Conservation (phyloP, 2,797 vertebrate species). For the Alectoris magna region DNA sequence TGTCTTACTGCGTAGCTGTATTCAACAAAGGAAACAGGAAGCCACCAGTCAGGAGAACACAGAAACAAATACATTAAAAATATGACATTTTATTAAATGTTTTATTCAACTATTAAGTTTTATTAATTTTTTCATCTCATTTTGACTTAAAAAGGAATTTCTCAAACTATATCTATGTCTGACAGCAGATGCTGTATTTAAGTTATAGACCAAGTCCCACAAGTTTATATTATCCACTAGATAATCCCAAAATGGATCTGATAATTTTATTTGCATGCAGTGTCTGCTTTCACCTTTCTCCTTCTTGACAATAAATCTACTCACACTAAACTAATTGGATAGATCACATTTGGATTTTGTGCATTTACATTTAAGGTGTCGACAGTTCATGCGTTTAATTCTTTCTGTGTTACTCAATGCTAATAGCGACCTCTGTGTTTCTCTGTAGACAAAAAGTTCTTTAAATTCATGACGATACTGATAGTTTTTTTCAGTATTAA, state of each 20-base stretch:
- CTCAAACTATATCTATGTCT: not conserved
- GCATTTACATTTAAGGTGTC: not conserved
- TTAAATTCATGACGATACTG: not conserved
- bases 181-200: slow-evolving; percentile 36
- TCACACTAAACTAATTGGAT: not conserved
- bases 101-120: not conserved
- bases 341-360: not conserved
- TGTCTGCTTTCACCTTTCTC: slow-evolving; percentile 26
- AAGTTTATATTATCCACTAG: slow-evolving; percentile 12
- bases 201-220: not conserved
- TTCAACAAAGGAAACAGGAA: slow-evolving; percentile 54
- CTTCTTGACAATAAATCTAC: slow-evolving; percentile 13
- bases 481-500: not conserved
- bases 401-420: not conserved
- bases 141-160: slow-evolving; percentile 54
- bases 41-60: not conserved
- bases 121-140: not conserved
- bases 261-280: slow-evolving; percentile 7
- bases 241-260: not conserved
- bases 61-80: slow-evolving; percentile 3
- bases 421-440: not conserved
- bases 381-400: slow-evolving; percentile 1
- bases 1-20: not conserved
- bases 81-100: not conserved
- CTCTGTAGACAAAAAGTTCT: not conserved